A percentile compares a stretch with the other conserved stretches of the same genome.
Conservation (phyloP, 2,888 invertebrate genomes). For the Melolontha melolontha region DNA sequence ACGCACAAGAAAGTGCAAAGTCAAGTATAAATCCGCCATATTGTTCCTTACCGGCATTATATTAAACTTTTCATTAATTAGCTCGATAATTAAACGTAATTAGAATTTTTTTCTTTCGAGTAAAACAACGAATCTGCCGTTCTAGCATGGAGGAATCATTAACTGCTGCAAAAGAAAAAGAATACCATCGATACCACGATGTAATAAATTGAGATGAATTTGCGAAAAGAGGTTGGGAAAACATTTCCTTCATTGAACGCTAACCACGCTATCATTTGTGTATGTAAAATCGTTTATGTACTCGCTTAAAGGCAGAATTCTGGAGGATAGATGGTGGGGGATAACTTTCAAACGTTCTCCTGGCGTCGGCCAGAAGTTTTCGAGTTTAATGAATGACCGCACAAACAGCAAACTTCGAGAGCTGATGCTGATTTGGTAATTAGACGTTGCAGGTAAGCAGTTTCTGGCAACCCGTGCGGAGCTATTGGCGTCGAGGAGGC, state of each 20-base stretch:
- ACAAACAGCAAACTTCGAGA: conserved; percentile 60
- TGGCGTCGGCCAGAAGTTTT: conserved; percentile 54
- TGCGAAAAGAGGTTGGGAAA: too few relatives aligned
- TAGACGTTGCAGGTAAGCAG: conserved; percentile 61
- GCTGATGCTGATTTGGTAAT: conserved; percentile 65
- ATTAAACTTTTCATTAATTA: conserved; percentile 57
- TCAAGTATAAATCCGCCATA: conserved; percentile 51
- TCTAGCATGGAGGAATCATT: too few relatives aligned
- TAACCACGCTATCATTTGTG: too few relatives aligned
- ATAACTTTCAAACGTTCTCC: conserved; percentile 47
- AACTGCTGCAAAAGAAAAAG: too few relatives aligned
- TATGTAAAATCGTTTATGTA: too few relatives aligned
- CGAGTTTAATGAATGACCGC: conserved; percentile 66
- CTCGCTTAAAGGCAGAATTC: conserved; percentile 37
- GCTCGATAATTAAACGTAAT: conserved; percentile 56
- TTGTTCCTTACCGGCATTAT: conserved; percentile 50
- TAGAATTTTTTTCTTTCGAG: conserved; percentile 17
- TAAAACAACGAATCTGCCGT: too few relatives aligned
- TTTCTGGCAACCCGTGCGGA: conserved; percentile 44
- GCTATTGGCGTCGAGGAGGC: too few relatives aligned
- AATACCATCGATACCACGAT: too few relatives aligned
- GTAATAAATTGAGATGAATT: too few relatives aligned
- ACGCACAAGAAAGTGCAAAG: conserved; percentile 41
- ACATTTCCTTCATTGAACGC: too few relatives aligned
- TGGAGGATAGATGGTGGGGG: conserved; percentile 45